phyloP scores from a whole-genome alignment of 2,888 invertebrate genomes.

The Polyommatus iphigenia region DNA sequence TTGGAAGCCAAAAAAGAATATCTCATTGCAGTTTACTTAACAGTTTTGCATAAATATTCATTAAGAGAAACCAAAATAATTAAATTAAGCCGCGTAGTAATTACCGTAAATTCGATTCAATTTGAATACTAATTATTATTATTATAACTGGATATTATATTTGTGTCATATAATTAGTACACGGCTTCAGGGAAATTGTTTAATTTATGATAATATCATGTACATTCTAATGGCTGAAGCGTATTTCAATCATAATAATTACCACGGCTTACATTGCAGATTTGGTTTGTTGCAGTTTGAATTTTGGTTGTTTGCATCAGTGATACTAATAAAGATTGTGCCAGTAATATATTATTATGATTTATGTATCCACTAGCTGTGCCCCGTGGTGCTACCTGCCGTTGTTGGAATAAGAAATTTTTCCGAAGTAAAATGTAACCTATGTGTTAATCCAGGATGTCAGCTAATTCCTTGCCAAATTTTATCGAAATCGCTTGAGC shows the following conservation, averaged over 20 bases:
- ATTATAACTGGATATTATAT: slow-evolving; percentile 35
- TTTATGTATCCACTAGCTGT: too few species aligned
- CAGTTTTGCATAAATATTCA: slow-evolving; percentile 32
- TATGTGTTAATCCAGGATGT: too few species aligned
- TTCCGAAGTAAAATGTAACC: too few species aligned
- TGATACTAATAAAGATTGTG: too few species aligned
- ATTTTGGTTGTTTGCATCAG: slow-evolving; percentile 6
- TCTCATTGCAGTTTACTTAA: slow-evolving; percentile 9
- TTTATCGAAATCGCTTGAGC: too few species aligned
- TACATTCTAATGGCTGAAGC: slow-evolving; percentile 7
- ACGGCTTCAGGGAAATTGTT: slow-evolving; percentile 31
- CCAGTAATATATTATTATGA: too few species aligned
- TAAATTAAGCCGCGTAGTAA: slow-evolving; percentile 33
- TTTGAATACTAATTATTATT: slow-evolving; percentile 39
- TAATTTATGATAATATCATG: slow-evolving; percentile 31
- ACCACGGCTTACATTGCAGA: slow-evolving; percentile 12
- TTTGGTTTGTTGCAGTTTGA: slow-evolving; percentile 5
- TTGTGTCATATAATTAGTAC: slow-evolving; percentile 31
- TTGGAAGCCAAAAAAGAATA: background rate
- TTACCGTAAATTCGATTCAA: slow-evolving; percentile 40
- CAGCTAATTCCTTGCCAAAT: too few species aligned
- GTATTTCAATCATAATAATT: slow-evolving; percentile 25
- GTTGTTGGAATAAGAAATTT: too few species aligned
- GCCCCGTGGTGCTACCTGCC: too few species aligned
- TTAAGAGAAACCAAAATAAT: slow-evolving; percentile 33